Evolutionary conservation across 2,797 vertebrate genomes (phyloP).

Genomic region (Chromobotia macracanthus): DNA sequence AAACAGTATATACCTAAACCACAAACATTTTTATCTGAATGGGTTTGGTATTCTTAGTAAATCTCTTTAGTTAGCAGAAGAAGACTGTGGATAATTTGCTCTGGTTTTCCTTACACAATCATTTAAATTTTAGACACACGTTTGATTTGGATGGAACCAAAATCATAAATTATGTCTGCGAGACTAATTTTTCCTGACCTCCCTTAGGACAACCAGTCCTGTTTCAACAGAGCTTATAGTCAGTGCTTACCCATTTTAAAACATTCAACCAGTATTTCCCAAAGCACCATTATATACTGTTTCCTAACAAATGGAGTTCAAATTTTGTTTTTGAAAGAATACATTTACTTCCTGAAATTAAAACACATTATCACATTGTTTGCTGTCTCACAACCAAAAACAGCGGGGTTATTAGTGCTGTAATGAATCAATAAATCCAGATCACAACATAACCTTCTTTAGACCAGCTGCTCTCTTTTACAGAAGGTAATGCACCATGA

Average conservation of each 20-base stretch:
- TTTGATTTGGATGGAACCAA: too few relatives aligned
- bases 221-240: background rate
- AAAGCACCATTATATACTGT: background rate
- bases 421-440: background rate
- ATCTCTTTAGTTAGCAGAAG: too few relatives aligned
- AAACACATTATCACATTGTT: background rate
- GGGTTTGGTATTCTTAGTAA: too few relatives aligned
- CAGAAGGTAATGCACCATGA: conserved; percentile 10
- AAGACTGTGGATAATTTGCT: too few relatives aligned
- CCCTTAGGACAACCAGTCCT: background rate
- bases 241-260: background rate
- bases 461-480: conserved; percentile 10
- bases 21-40: too few relatives aligned
- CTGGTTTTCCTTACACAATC: too few relatives aligned
- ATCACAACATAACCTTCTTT: background rate
- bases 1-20: too few relatives aligned
- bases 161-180: background rate
- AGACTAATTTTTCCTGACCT: background rate
- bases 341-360: background rate
- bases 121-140: too few relatives aligned
- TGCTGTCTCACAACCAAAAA: background rate
- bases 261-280: background rate
- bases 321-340: background rate
- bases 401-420: background rate
- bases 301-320: conserved; percentile 14